These are phyloP conservation scores for Rhinopithecus roxellana DNA, from an alignment of 2,113 vertebrate species.

Conservation along the genomic window DNA sequence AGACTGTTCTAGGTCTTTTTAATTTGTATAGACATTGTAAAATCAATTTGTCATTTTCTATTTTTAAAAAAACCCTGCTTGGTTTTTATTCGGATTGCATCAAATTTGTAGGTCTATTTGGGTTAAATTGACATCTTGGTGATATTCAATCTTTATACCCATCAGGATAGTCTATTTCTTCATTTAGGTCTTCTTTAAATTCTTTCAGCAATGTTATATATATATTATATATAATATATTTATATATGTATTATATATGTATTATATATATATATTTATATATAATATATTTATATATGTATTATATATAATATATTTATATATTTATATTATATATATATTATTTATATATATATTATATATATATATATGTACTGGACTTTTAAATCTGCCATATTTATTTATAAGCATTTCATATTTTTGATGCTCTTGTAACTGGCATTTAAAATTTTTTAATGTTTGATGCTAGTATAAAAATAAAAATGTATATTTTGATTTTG, in stretches of 20 bases:
- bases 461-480: background rate
- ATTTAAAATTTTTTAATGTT: background rate
- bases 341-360: too few species aligned
- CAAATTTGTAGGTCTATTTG: background rate
- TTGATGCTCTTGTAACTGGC: background rate
- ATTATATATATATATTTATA: too few species aligned
- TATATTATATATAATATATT: too few species aligned
- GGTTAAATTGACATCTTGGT: background rate
- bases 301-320: too few species aligned
- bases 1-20: background rate
- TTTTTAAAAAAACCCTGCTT: background rate
- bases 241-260: too few species aligned
- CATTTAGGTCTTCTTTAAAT: background rate
- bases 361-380: background rate
- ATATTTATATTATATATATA: too few species aligned
- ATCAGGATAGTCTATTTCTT: background rate
- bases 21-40: background rate
- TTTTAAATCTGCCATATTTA: background rate
- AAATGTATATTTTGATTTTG: background rate
- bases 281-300: too few species aligned
- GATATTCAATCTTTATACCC: background rate
- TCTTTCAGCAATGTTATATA: background rate
- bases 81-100: background rate
- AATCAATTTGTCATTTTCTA: background rate
- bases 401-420: slow-evolving; percentile 6